Evolutionary conservation across 2,888 invertebrate species (phyloP).

Genomic region (Zaprionus obscuricornis): DNA sequence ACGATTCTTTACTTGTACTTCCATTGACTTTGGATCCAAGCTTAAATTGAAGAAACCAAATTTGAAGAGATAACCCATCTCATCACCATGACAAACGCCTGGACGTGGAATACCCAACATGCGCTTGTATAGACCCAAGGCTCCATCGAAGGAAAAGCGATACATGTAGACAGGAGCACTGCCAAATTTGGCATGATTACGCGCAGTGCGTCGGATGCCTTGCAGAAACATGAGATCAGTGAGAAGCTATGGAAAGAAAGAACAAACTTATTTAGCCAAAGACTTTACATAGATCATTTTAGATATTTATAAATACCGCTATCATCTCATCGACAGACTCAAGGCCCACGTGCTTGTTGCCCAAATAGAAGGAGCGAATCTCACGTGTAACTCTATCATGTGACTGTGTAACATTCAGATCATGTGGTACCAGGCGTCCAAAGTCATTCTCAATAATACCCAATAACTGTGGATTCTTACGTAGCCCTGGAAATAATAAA

Average conservation of each 20-base stretch:
- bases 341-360: slow-evolving; percentile 84
- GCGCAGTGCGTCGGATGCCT: slow-evolving; percentile 85
- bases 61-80: slow-evolving; percentile 87
- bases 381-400: slow-evolving; percentile 83
- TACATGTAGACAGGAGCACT: slow-evolving; percentile 86
- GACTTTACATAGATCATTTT: no score
- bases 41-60: slow-evolving; percentile 87
- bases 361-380: slow-evolving; percentile 86
- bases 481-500: slow-evolving; percentile 84
- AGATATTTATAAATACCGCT: slow-evolving; percentile 54
- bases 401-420: slow-evolving; percentile 82
- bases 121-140: slow-evolving; percentile 86
- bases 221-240: slow-evolving; percentile 87
- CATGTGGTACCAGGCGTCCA: slow-evolving; percentile 85
- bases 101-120: slow-evolving; percentile 86
- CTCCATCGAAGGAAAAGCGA: slow-evolving; percentile 87
- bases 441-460: slow-evolving; percentile 85
- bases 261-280: neutral
- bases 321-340: slow-evolving; percentile 86
- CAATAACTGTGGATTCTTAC: slow-evolving; percentile 85
- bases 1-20: slow-evolving; percentile 85
- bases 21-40: slow-evolving; percentile 86
- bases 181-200: slow-evolving; percentile 81
- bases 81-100: slow-evolving; percentile 87
- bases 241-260: slow-evolving; percentile 84